Evolutionary conservation across 2,113 vertebrate genomes (phyloP).

Genomic region (Oceanites oceanicus): DNA sequence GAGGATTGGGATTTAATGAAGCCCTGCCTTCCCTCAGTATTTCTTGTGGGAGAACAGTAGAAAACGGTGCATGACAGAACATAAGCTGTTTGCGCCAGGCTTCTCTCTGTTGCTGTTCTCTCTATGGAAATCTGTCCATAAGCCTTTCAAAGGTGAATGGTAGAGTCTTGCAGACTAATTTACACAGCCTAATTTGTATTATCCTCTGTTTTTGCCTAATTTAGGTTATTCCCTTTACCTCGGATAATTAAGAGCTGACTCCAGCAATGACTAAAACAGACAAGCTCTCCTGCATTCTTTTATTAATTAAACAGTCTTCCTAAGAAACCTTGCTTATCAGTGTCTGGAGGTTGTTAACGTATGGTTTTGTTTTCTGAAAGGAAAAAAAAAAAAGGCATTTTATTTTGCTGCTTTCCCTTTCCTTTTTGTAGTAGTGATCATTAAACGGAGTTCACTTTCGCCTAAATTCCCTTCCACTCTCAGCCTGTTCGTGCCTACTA

Average conservation of each 20-base stretch:
- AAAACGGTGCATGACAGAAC: neutral
- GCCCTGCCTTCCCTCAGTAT: neutral
- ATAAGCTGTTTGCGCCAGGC: neutral
- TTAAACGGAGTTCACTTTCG: neutral
- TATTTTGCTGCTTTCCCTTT: neutral
- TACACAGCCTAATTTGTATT: constrained; percentile 42
- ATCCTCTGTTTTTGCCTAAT: constrained; percentile 39
- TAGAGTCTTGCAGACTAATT: constrained; percentile 20
- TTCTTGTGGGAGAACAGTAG: constrained; percentile 14
- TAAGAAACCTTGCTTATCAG: constrained; percentile 44
- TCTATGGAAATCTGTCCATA: neutral
- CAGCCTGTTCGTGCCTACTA: neutral
- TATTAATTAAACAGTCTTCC: constrained; percentile 35
- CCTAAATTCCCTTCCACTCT: constrained; percentile 14
- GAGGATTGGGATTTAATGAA: neutral
- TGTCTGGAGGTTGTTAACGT: neutral
- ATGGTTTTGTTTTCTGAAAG: neutral
- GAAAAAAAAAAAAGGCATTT: neutral
- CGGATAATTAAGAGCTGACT: constrained; percentile 43
- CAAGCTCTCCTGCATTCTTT: constrained; percentile 32
- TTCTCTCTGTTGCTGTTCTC: neutral
- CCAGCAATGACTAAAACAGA: constrained; percentile 29
- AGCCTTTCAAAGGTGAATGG: constrained; percentile 14
- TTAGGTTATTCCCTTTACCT: constrained; percentile 34
- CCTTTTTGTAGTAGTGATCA: neutral